These are phyloP conservation scores for Nasalis larvatus DNA, from an alignment of 2,113 vertebrate genomes.

Conservation along the genomic window DNA sequence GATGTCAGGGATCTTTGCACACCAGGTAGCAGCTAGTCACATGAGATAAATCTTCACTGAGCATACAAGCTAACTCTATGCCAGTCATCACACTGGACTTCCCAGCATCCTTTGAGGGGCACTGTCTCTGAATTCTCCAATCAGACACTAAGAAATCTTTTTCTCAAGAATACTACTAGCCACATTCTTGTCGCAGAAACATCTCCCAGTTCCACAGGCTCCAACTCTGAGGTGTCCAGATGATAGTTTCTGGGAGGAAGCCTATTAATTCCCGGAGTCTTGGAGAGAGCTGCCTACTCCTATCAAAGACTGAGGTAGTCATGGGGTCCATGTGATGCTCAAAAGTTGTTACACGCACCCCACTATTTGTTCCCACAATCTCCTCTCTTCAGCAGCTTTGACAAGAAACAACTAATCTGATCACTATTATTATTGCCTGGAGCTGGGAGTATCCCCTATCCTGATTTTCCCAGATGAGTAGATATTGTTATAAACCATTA, in stretches of 20 bases:
- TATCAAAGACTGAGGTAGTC: neutral
- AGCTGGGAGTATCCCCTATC: neutral
- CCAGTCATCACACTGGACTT: neutral
- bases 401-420: constrained; percentile 9
- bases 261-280: neutral
- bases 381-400: neutral
- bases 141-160: neutral
- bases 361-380: neutral
- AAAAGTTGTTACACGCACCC: neutral
- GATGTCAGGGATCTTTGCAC: neutral
- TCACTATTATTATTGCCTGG: neutral
- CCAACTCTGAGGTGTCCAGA: neutral
- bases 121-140: neutral
- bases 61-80: neutral
- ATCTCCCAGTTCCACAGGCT: neutral
- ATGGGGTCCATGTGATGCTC: neutral
- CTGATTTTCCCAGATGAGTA: neutral
- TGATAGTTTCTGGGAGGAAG: neutral
- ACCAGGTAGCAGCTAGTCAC: neutral
- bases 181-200: neutral
- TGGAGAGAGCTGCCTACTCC: neutral
- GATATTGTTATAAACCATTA: constrained; percentile 2
- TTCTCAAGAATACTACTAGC: neutral
- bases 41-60: neutral
- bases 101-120: neutral